These are phyloP conservation scores for Emydocephalus ijimae DNA, from an alignment of 2,113 vertebrate species.

Conservation along the genomic window DNA sequence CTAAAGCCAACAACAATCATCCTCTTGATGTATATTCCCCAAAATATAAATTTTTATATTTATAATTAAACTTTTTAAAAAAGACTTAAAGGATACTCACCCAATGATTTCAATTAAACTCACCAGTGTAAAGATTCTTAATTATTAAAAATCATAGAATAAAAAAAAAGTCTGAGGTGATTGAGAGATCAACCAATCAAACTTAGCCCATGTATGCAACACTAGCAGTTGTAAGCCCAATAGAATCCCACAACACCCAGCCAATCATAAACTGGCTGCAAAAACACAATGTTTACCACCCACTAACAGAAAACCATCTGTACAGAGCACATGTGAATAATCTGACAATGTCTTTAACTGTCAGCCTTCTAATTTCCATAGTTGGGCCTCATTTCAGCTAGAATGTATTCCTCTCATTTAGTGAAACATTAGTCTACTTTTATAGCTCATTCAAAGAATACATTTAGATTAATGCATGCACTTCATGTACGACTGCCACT, in stretches of 20 bases:
- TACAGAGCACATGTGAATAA: background rate
- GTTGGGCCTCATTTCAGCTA: background rate
- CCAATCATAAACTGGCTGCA: background rate
- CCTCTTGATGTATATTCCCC: background rate
- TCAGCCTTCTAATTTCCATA: background rate
- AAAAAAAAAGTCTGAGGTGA: background rate
- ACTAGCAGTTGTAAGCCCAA: background rate
- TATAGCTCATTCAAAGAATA: background rate
- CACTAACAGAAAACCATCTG: background rate
- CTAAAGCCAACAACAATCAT: background rate
- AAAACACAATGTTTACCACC: background rate
- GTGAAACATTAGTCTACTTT: background rate
- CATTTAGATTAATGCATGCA: background rate
- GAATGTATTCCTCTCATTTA: background rate
- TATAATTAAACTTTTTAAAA: background rate
- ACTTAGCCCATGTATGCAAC: background rate
- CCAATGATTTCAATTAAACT: background rate
- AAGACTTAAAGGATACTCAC: background rate
- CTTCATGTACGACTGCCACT: background rate
- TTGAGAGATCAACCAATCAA: background rate
- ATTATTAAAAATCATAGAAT: background rate
- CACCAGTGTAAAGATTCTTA: background rate
- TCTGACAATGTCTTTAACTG: background rate
- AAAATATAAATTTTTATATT: background rate
- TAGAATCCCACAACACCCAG: background rate